These are phyloP conservation scores for Drosophila basisetae DNA, from an alignment of 2,888 invertebrate genomes.

Conservation along the genomic window DNA sequence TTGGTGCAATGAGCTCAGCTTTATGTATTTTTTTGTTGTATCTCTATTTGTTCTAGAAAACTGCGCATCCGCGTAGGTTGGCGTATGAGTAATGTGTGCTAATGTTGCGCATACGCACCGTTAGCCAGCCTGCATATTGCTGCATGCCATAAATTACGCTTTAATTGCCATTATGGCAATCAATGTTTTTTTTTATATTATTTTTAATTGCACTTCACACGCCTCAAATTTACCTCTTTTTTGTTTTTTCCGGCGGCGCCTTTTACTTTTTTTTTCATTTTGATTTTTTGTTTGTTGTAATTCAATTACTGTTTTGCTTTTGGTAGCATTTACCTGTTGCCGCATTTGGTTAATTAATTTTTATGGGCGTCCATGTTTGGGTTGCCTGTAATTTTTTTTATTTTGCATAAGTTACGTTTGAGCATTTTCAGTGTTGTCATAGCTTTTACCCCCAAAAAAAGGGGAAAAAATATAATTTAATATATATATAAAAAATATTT, in stretches of 20 bases:
- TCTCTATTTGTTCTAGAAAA: conserved; percentile 59
- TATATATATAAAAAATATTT: not conserved
- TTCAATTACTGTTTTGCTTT: conserved; percentile 59
- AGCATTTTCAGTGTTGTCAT: conserved; percentile 16
- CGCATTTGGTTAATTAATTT: conserved; percentile 64
- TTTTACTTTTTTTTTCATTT: conserved; percentile 53
- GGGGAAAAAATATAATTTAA: conserved; percentile 7
- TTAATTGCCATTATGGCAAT: conserved; percentile 55
- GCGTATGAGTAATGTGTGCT: conserved; percentile 62
- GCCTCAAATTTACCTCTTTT: conserved; percentile 32
- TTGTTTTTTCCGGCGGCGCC: conserved; percentile 53
- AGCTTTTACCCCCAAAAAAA: conserved; percentile 7
- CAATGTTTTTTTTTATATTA: conserved; percentile 10
- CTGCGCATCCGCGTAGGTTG: conserved; percentile 46
- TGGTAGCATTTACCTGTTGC: conserved; percentile 47
- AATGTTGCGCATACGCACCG: conserved; percentile 59
- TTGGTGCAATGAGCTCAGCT: conserved; percentile 69
- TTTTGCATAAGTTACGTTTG: conserved; percentile 24
- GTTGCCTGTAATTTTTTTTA: conserved; percentile 5
- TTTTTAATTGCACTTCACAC: conserved; percentile 64
- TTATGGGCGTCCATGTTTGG: conserved; percentile 39
- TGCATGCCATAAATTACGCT: conserved; percentile 24
- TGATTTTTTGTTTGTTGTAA: conserved; percentile 23
- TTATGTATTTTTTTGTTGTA: not conserved
- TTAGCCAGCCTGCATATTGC: conserved; percentile 18